Conservation (phyloP, 2,113 vertebrate species). For the Sceloporus tristichus region DNA sequence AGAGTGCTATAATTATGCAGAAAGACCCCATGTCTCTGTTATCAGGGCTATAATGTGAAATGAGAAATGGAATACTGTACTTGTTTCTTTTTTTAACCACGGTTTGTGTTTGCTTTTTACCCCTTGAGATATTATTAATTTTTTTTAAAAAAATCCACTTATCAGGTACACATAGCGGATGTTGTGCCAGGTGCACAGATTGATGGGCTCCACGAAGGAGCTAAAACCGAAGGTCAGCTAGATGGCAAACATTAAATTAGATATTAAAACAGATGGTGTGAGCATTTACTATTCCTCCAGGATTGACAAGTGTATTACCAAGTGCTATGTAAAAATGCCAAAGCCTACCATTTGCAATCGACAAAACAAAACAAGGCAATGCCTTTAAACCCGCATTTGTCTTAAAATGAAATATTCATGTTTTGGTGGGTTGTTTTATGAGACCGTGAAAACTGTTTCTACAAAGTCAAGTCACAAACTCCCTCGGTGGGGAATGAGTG, state of each 20-base stretch:
- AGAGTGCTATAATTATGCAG: not conserved
- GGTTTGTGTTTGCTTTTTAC: not conserved
- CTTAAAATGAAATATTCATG: conserved; percentile 28
- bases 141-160: conserved; percentile 40
- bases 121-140: not conserved
- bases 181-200: conserved; percentile 64
- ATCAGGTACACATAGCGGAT: conserved; percentile 45
- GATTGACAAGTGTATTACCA: conserved; percentile 49
- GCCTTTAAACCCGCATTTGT: not conserved
- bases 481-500: not conserved
- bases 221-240: conserved; percentile 68
- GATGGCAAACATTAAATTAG: conserved; percentile 63
- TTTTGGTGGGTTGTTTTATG: conserved; percentile 17
- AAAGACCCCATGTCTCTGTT: conserved; percentile 40
- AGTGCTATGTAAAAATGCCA: conserved; percentile 49
- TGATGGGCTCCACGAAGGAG: conserved; percentile 63
- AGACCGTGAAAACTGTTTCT: not conserved
- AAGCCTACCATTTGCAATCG: not conserved
- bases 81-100: conserved; percentile 16
- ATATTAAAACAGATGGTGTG: conserved; percentile 70
- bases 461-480: not conserved
- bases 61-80: not conserved
- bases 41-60: conserved; percentile 18
- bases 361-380: not conserved
- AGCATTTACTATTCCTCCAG: conserved; percentile 61